phyloP scores from a whole-genome alignment of 2,113 vertebrate species.

The Lonchura striata region DNA sequence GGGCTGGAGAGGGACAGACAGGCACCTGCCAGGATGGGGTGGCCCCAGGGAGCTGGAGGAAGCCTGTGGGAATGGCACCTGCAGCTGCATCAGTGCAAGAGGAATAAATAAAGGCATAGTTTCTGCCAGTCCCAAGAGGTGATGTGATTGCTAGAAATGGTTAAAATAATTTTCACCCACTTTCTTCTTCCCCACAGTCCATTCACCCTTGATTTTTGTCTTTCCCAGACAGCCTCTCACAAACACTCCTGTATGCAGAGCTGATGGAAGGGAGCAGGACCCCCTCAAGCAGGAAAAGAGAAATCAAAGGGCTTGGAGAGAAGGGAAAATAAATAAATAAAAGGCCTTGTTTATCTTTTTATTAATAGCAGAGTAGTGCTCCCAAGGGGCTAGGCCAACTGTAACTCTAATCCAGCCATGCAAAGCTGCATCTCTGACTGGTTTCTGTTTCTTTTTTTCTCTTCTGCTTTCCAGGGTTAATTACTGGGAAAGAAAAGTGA shows the following conservation, averaged over 20 bases:
- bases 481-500: conserved; percentile 9
- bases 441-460: background rate
- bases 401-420: conserved; percentile 45
- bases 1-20: background rate
- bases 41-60: background rate
- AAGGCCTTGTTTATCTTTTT: conserved; percentile 55
- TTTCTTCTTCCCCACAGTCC: background rate
- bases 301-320: conserved; percentile 43
- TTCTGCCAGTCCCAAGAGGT: background rate
- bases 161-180: background rate
- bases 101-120: background rate
- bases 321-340: conserved; percentile 57
- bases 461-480: conserved; percentile 23
- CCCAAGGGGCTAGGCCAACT: conserved; percentile 28
- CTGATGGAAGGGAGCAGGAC: background rate
- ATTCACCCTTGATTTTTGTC: background rate
- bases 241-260: background rate
- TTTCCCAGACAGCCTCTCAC: background rate
- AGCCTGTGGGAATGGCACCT: background rate
- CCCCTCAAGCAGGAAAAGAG: conserved; percentile 36
- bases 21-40: background rate
- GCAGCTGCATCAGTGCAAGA: background rate
- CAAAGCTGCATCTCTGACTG: background rate
- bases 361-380: conserved; percentile 45
- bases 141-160: background rate